Conservation (phyloP, 2,888 invertebrate genomes). For the Abrostola tripartita region DNA sequence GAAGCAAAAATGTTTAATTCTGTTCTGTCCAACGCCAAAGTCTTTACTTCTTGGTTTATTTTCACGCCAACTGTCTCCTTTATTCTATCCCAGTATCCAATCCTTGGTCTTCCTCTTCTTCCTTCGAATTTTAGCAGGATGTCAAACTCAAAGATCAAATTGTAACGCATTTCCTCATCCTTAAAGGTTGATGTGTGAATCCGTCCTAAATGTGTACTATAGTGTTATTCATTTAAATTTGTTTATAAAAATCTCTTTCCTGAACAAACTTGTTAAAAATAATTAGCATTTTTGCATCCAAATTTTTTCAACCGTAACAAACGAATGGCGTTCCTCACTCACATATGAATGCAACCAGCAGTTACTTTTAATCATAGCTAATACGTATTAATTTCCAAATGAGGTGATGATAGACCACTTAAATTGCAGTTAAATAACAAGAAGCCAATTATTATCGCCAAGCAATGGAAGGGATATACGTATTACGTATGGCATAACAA, state of each 20-base stretch:
- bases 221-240: too few species aligned
- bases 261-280: not conserved
- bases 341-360: conserved; percentile 8
- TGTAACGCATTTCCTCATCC: too few species aligned
- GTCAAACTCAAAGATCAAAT: too few species aligned
- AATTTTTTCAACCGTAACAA: not conserved
- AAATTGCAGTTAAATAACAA: conserved; percentile 45
- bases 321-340: not conserved
- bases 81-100: too few species aligned
- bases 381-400: conserved; percentile 41
- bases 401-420: conserved; percentile 52
- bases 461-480: conserved; percentile 45
- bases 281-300: not conserved
- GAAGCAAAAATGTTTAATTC: too few species aligned
- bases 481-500: conserved; percentile 56
- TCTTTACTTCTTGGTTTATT: too few species aligned
- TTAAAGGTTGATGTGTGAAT: too few species aligned
- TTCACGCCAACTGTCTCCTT: too few species aligned
- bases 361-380: conserved; percentile 32
- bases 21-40: too few species aligned
- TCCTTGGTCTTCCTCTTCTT: too few species aligned
- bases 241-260: not conserved
- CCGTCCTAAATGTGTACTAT: too few species aligned
- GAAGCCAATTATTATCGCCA: conserved; percentile 53
- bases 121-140: too few species aligned